Evolutionary conservation across 2,888 invertebrate genomes (phyloP).

Genomic region (Pseudoips prasinana): DNA sequence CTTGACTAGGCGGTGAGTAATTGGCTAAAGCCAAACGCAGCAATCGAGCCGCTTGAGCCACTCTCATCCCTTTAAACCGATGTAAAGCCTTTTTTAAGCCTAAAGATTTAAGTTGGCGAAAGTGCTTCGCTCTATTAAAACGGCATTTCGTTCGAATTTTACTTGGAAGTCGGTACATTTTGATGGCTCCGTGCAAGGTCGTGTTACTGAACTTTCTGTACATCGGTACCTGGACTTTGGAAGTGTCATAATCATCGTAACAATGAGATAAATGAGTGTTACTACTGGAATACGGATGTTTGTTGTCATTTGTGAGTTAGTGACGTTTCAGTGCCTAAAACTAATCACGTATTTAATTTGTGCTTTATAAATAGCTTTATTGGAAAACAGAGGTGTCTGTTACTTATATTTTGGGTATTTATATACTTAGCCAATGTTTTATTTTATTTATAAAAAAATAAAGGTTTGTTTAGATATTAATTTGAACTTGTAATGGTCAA

Average conservation of each 20-base stretch:
- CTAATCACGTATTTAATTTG: too few relatives aligned
- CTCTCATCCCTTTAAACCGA: constrained; percentile 78
- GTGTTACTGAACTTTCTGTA: constrained; percentile 20
- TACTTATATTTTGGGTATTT: too few relatives aligned
- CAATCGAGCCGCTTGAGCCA: constrained; percentile 72
- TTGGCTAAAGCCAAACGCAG: constrained; percentile 72
- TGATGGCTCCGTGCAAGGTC: constrained; percentile 29
- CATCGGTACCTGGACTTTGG: constrained; percentile 4
- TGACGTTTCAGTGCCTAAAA: too few relatives aligned
- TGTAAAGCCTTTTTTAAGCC: constrained; percentile 80
- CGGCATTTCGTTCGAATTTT: constrained; percentile 65
- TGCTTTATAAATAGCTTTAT: too few relatives aligned
- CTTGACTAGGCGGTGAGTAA: constrained; percentile 70
- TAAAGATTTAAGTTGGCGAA: constrained; percentile 80
- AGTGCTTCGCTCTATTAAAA: constrained; percentile 79
- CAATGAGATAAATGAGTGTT: background rate
- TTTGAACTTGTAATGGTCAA: too few relatives aligned
- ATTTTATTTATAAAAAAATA: too few relatives aligned
- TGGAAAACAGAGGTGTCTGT: too few relatives aligned
- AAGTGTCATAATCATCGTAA: constrained; percentile 2
- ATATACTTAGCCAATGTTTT: too few relatives aligned
- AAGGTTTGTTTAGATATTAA: too few relatives aligned
- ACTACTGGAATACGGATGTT: too few relatives aligned
- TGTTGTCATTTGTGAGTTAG: too few relatives aligned
- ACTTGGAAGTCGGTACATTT: constrained; percentile 38